Base-by-base conservation (phyloP, 2,113 vertebrate genomes). In the Struthio camelus region DNA sequence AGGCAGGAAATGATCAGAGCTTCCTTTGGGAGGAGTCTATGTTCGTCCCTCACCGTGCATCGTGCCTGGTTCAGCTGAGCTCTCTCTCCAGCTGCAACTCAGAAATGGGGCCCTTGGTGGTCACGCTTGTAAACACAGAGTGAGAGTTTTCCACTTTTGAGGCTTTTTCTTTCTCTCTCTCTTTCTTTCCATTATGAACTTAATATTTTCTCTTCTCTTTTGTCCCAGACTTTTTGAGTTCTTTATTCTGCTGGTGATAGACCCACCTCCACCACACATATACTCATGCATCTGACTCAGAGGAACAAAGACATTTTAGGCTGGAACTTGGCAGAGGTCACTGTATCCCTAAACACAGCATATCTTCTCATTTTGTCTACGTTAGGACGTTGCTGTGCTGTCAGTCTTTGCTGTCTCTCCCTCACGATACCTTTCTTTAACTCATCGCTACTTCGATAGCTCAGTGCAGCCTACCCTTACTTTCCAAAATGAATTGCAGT, bases 371-470 rank as follows among this genome's bases (percentile, higher is more conserved):
- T 69, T 73, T 61, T 12, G 11, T 27, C 53, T 56, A 44, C 36
- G 30, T 34, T 38, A 30, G 2, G 4, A 7, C 50, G 40, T 65
- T 25, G n/a, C 85, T 34, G 34, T 8, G 0, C 20, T 4, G 44
- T 28, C 44, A 8, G 38, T 7, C 69, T 30, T 40, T 30, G 4
- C 46, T 23, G 0, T 56, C 59, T 75, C n/a, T 66, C 56, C 20
- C 38, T 64, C 46, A 54, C 14, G 59, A 65, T 20, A 20, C 64
- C 66, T 30, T 10, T 53, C 90, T 58, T 36, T 2, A 80, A 14
- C 30, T 61, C 72, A 42, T 64, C 16, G 8, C 50, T 0, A 0
- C 7, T 0, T 50, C 30, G 22, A 34, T 80, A 83, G 20, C 34
- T 40, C 38, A 2, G 20, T 46, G 40, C 14, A 9, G 15, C 38